Base-by-base conservation (phyloP, 2,113 vertebrate species). In the Aspidoscelis tigris region DNA sequence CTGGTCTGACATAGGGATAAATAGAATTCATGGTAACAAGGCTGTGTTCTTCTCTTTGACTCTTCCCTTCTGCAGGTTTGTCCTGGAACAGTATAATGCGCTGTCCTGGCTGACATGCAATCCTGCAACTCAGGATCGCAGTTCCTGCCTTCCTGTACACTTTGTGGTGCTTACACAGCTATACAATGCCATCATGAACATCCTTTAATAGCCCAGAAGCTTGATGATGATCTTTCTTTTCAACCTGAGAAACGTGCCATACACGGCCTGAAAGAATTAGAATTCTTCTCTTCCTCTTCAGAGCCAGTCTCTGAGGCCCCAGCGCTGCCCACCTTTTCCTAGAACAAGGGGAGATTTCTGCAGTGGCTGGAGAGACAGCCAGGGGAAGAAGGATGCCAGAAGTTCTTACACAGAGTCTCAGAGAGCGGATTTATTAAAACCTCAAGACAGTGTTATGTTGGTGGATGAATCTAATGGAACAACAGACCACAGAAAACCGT, bases 101-200 rank as follows among this genome's bases (percentile, higher is more conserved):
- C 96, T 98, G 83, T 98, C 97, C 80, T 98, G 97, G 97, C 96
- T 98, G 55, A 99, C 98, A 0, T 99, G 98, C 89, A 98, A 97
- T 81, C 99, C 99, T 70, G 97, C 99, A 88, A 98, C 98, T 81
- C 99, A 99, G 93, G 99, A 99, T 93, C 98, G 99, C 69, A 98
- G 98, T 87, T 99, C 98, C 95, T 99, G 99, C 97, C 97, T 99
- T 95, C 99, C 99, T 22, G 96, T 99, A 94, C 99, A 99, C 96
- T 96, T 99, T 61, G 98, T 98, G 88, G 97, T 99, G 93, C 98
- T 99, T 93, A 98, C 97, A 85, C 99, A 99, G 95, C 95, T 99
- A 97, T 99, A 99, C 97, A 99, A 99, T 3, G 98, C 98, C 96
- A 97, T 99, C 95, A 97, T 98, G 96, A 99, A 98, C 91, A 97